A percentile compares a stretch with the other conserved stretches of the same genome.
Evolutionary conservation across 2,797 vertebrate genomes (phyloP).

Genomic region (Eulemur albifrons): DNA sequence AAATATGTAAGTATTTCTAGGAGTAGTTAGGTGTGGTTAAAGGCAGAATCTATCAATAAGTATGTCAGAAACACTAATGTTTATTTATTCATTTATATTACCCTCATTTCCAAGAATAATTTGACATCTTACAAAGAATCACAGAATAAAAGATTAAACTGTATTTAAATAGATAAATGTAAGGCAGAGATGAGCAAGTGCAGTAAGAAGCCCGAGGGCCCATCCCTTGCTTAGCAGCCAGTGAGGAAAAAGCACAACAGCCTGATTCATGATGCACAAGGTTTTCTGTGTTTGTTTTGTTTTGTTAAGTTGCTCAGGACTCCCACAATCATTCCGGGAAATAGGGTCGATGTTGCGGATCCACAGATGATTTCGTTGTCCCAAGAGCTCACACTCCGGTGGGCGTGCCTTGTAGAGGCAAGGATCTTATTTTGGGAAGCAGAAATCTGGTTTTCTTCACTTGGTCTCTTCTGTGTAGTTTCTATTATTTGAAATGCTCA

Average conservation of each 20-base stretch:
- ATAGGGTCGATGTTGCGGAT: too few species aligned
- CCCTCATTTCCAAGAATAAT: not conserved
- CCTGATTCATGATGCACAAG: not conserved
- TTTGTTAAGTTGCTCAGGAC: too few species aligned
- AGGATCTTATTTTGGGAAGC: too few species aligned
- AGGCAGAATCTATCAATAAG: not conserved
- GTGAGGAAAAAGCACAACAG: not conserved
- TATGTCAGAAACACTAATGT: not conserved
- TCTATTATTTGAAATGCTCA: not conserved
- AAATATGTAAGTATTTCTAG: not conserved
- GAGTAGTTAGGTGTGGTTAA: not conserved
- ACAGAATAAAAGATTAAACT: not conserved
- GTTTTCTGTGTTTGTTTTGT: not conserved
- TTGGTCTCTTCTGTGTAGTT: not conserved
- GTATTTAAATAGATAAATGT: not conserved
- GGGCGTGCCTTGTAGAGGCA: accelerated
- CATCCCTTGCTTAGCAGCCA: not conserved
- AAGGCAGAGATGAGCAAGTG: not conserved
- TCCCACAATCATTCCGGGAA: not conserved
- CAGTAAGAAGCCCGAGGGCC: not conserved
- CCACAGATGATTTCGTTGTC: not conserved
- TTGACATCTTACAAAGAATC: not conserved
- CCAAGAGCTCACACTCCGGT: not conserved
- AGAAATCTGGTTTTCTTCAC: not conserved
- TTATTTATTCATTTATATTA: not conserved